Percentiles rank a stretch among this genome's conserved stretches.
phyloP scores from a whole-genome alignment of 37 sponge, comb jelly and placozoan genomes.

The Mnemiopsis leidyi region DNA sequence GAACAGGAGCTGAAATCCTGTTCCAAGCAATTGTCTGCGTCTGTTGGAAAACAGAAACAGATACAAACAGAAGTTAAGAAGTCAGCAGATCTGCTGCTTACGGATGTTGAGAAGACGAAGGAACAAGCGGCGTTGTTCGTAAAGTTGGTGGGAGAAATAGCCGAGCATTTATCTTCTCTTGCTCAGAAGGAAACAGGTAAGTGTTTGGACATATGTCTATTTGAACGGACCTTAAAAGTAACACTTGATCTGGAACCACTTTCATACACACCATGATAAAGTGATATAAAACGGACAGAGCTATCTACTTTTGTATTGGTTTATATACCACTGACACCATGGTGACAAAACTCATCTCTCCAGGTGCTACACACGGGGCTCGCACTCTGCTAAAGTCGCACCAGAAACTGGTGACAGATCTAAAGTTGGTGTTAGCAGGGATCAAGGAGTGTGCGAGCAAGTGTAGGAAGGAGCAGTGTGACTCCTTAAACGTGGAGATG shows the following conservation, averaged over 20 bases:
- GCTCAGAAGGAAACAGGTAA: conserved; percentile 33
- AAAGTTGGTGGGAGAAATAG: conserved; percentile 2
- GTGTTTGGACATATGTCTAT: no score
- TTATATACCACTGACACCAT: no score
- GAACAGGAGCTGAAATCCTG: conserved; percentile 11
- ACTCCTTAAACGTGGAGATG: background rate
- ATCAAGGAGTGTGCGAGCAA: background rate
- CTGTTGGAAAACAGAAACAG: conserved; percentile 3
- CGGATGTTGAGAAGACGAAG: background rate
- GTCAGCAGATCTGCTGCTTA: background rate
- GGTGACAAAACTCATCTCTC: no score
- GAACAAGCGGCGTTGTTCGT: conserved; percentile 20
- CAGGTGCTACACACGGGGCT: no score
- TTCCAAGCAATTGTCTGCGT: background rate
- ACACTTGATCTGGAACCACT: no score
- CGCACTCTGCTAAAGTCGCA: background rate
- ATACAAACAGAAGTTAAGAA: background rate
- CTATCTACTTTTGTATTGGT: no score
- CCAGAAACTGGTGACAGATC: conserved; percentile 25
- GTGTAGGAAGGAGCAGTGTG: background rate
- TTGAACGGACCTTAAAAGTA: no score
- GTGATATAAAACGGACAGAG: no score
- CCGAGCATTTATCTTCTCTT: conserved; percentile 40
- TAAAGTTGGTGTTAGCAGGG: background rate
- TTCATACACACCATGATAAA: no score